Evolutionary conservation across 1,140 invertebrate species (phyloP).

Genomic region (Littorina saxatilis): DNA sequence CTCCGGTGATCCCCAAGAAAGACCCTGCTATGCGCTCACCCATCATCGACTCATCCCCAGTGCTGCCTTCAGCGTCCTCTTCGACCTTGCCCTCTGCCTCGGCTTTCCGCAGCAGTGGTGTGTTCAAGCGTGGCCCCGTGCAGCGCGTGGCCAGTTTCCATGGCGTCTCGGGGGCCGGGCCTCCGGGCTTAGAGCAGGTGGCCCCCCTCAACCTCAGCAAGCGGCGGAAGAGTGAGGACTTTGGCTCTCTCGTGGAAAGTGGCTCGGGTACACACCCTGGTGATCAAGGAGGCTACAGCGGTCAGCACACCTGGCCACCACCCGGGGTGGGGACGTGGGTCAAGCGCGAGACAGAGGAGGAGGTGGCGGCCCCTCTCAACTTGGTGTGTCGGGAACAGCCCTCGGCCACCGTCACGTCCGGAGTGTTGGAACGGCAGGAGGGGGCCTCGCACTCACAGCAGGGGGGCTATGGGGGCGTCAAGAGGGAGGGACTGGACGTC

Average conservation of each 20-base stretch:
- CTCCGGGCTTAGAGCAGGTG: not conserved
- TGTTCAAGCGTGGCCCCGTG: constrained; percentile 23
- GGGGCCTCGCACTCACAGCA: not conserved
- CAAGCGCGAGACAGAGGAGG: not conserved
- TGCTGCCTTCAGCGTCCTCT: not conserved
- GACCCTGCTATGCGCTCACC: constrained; percentile 1
- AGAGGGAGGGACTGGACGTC: not conserved
- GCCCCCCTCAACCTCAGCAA: constrained; percentile 37
- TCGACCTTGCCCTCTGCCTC: not conserved
- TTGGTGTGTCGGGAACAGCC: constrained; percentile 31
- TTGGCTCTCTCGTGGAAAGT: not conserved
- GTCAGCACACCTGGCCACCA: constrained; percentile 6
- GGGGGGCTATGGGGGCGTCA: not conserved
- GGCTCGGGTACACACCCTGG: not conserved
- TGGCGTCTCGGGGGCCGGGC: not conserved
- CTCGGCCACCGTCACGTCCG: constrained; percentile 10
- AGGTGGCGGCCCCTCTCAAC: constrained; percentile 13
- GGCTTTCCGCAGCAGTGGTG: not conserved
- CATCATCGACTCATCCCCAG: not conserved
- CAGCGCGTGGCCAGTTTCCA: constrained; percentile 38
- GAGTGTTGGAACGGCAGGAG: too few species aligned
- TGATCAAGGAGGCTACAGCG: not conserved
- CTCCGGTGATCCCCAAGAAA: constrained; percentile 1
- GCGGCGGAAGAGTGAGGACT: constrained; percentile 33
- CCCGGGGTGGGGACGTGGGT: not conserved